Evolutionary conservation across 2,888 invertebrate species (phyloP), one percentile per base, ranked within the genome.

Genomic region (Thera britannica): DNA sequence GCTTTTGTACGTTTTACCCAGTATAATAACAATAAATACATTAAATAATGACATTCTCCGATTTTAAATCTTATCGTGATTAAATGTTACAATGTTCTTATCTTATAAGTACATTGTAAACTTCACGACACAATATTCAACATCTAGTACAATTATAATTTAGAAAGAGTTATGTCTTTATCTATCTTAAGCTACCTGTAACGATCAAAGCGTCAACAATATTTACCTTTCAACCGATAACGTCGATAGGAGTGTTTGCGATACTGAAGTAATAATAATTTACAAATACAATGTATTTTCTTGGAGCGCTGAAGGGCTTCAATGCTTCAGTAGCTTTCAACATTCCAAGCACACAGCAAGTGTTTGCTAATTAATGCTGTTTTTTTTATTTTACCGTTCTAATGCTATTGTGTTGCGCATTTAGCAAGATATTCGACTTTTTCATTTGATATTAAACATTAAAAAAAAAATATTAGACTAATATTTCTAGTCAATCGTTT

Each of bases 351-450:
- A 67, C 67, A 64, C 65, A 71, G 75, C 81, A 85, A 87, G 86
- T 82, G 67, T 79, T 79, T 83, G 80, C 79, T 77, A 73, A 72
- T 66, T 71, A 70, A 79, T 79, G 76, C 68, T 62, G 70, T 65
- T 44, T 54, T 71, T 73, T 72, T 63, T 74, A 63, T 58, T 69
- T 75, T 70, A 70, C 67, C 56, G 67, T 79, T 68, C 86, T 80
- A 84, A 89, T 91, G 90, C 81, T 79, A 75, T 81, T 86, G 68
- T 82, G 84, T 83, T 84, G 87, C 82, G 83, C 83, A 76, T 83
- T 85, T 84, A 84, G 85, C 80, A 82, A 90, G 84, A 83, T 89
- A 77, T 90, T 85, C 71, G 87, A 91, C 72, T 90, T 90, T 71
- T 91, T 89, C 67, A 90, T 92, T 92, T 92, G 91, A 92, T 89